Conservation (phyloP, 2,113 vertebrate species). For the Brienomyrus brachyistius region DNA sequence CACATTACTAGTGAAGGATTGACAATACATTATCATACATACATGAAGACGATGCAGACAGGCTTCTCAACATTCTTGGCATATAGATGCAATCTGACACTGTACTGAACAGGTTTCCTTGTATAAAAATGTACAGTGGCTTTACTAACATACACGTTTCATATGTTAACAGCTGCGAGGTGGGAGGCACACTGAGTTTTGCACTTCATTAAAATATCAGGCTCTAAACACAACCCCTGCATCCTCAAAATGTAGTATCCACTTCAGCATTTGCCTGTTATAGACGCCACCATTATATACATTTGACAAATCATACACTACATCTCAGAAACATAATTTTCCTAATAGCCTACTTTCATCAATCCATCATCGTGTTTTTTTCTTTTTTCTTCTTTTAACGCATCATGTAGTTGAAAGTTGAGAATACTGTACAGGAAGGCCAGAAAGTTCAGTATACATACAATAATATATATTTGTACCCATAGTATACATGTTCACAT, state of each 20-base stretch:
- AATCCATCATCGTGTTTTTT: constrained; percentile 63
- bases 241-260: constrained; percentile 97
- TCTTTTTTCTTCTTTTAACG: constrained; percentile 62
- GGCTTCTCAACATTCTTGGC: constrained; percentile 43
- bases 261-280: constrained; percentile 97
- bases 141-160: constrained; percentile 99
- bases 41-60: constrained; percentile 47
- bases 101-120: constrained; percentile 70
- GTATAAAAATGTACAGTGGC: constrained; percentile 99
- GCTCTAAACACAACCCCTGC: constrained; percentile 98
- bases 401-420: constrained; percentile 80
- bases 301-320: constrained; percentile 91
- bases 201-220: constrained; percentile 99
- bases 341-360: constrained; percentile 85
- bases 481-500: constrained; percentile 53
- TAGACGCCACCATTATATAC: constrained; percentile 95
- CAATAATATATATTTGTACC: constrained; percentile 62
- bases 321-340: constrained; percentile 77
- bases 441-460: constrained; percentile 90
- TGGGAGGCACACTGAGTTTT: constrained; percentile 99
- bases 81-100: constrained; percentile 52
- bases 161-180: constrained; percentile 97
- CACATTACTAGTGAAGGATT: constrained; percentile 35
- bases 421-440: constrained; percentile 91
- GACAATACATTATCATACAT: constrained; percentile 40